Base-by-base conservation (phyloP, 2,888 invertebrate genomes). In the Ephialtes manifestator region DNA sequence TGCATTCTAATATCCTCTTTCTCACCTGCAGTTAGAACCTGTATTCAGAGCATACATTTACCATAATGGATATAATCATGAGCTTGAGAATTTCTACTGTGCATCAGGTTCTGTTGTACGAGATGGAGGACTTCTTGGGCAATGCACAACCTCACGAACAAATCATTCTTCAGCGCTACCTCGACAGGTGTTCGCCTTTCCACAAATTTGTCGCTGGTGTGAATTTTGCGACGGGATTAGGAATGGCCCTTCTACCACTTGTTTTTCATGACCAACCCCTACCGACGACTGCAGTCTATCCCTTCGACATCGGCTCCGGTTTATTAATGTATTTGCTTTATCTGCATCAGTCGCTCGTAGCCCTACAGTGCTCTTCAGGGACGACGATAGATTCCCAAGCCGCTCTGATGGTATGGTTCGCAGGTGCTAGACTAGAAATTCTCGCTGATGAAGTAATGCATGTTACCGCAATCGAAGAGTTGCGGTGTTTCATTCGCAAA, bases 371-470 rank as follows among this genome's bases (percentile, higher is more conserved):
- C 60, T n/a, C 71, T n/a, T 76, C 88, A n/a, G 85, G 77, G 10
- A 70, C 88, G 11, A 68, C 84, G 3, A 48, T 87, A 0, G 89
- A 90, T 74, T 86, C 87, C 80, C 87, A 87, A n/a, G 71, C 87
- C 8, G 88, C 87, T 20, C 10, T 88, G 1, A 60, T 15, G 86
- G n/a, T n/a, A n/a, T n/a, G n/a, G n/a, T n/a, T n/a, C n/a, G n/a
- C n/a, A n/a, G n/a, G n/a, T n/a, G n/a, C 87, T 0, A 89, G 87
- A 79, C 86, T 90, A 39, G 84, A 89, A 72, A 71, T 88, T 15
- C 28, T 90, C 1, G 20, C 58, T 15, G 28, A n/a, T 11, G 48
- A 84, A 24, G 24, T 65, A 31, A 18, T 39, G 20, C 24, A 53
- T 15, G 31, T 79, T n/a, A 63, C 39, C 24, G 75, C 39, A 20